phyloP scores from a whole-genome alignment of 2,797 vertebrate species.

The Heterohyrax brucei region DNA sequence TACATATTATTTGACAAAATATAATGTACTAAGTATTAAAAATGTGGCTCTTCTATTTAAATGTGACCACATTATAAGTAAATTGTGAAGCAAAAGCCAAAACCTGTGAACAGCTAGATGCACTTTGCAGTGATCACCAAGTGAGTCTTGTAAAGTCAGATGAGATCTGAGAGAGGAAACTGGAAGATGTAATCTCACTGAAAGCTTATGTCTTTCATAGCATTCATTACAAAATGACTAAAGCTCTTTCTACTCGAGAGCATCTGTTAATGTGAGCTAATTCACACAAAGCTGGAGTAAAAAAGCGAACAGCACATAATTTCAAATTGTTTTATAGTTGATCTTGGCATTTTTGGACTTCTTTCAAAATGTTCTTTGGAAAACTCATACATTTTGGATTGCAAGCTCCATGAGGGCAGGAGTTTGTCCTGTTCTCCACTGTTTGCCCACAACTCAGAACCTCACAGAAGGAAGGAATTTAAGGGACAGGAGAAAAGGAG shows the following conservation, averaged over 20 bases:
- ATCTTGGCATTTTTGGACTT: neutral
- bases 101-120: slow-evolving; percentile 47
- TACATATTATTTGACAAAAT: neutral
- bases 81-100: slow-evolving; percentile 43
- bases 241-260: neutral
- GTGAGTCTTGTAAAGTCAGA: slow-evolving; percentile 18
- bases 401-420: neutral
- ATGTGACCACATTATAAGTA: slow-evolving; percentile 42
- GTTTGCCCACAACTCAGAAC: neutral
- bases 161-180: slow-evolving; percentile 31
- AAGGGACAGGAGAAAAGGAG: neutral
- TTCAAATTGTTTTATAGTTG: neutral
- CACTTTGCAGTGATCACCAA: slow-evolving; percentile 1
- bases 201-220: neutral
- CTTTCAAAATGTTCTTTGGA: slow-evolving; percentile 7
- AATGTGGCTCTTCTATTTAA: slow-evolving; percentile 45
- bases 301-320: neutral
- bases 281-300: neutral
- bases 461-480: neutral
- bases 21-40: slow-evolving; percentile 45
- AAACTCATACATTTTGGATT: neutral
- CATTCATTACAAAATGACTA: neutral
- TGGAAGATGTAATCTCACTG: slow-evolving; percentile 24
- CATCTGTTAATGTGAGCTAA: neutral
- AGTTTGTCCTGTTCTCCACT: neutral